Evolutionary conservation across 1,140 invertebrate genomes (phyloP).

Genomic region (Lanistes nyassanus): DNA sequence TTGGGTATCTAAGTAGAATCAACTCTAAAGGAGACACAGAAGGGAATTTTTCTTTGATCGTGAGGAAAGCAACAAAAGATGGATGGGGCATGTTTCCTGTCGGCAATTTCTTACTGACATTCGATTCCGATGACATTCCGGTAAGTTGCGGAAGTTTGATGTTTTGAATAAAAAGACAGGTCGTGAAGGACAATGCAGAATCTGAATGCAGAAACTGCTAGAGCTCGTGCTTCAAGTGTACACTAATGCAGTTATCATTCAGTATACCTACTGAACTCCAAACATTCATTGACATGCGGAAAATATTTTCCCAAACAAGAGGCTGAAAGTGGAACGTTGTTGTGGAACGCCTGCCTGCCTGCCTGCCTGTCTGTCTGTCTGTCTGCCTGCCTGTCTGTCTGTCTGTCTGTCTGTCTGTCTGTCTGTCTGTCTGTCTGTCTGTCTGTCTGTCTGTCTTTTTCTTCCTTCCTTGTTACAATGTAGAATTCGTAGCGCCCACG

Average conservation of each 20-base stretch:
- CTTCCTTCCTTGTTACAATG: not conserved
- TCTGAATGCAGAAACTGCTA: not conserved
- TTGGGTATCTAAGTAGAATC: slow-evolving; percentile 58
- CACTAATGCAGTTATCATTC: not conserved
- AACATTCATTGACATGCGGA: not conserved
- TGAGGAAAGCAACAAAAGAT: slow-evolving; percentile 29
- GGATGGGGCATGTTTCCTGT: slow-evolving; percentile 53
- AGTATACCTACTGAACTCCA: not conserved
- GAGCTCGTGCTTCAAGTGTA: not conserved
- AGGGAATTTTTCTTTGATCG: slow-evolving; percentile 62
- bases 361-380: too few species aligned
- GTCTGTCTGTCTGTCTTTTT: too few species aligned
- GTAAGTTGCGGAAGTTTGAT: slow-evolving; percentile 33
- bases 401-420: not conserved
- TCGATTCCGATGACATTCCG: slow-evolving; percentile 45
- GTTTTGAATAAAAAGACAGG: not conserved
- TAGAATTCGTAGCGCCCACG: not conserved
- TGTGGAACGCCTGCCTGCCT: not conserved
- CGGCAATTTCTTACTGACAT: slow-evolving; percentile 52
- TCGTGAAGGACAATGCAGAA: too few species aligned
- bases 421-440: slow-evolving; percentile 4
- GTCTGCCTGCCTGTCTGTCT: too few species aligned
- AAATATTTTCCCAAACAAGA: not conserved
- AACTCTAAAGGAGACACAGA: slow-evolving; percentile 58
- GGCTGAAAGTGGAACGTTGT: not conserved